Percentiles rank a stretch among this genome's conserved stretches.
These are phyloP conservation scores for Tetragonisca angustula DNA, from an alignment of 2,888 invertebrate species.

Conservation along the genomic window DNA sequence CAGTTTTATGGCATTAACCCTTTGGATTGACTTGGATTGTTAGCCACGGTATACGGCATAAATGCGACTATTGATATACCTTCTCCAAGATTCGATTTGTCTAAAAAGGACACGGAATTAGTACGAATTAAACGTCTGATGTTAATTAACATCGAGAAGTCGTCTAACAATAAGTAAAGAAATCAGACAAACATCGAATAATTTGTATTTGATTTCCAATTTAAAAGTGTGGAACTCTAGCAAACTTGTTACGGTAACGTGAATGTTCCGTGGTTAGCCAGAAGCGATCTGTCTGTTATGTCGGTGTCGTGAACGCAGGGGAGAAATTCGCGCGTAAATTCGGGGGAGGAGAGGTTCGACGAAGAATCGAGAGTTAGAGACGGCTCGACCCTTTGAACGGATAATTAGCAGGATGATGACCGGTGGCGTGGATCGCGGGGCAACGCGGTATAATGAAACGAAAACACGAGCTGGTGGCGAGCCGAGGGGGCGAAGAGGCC, in stretches of 20 bases:
- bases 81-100: no score
- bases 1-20: background rate
- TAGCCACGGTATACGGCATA: no score
- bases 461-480: slow-evolving; percentile 71
- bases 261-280: background rate
- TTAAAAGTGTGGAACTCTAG: no score
- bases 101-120: no score
- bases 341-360: background rate
- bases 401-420: slow-evolving; percentile 77
- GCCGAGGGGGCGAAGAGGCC: slow-evolving; percentile 51
- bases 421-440: slow-evolving; percentile 36
- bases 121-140: no score
- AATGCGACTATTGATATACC: no score
- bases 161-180: no score
- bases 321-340: background rate
- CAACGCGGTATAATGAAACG: slow-evolving; percentile 78
- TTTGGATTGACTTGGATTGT: no score
- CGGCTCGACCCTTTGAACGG: slow-evolving; percentile 55
- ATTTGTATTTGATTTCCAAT: no score
- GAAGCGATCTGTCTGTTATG: no score
- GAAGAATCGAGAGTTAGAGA: background rate
- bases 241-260: background rate
- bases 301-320: background rate
- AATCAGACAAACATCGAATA: no score
- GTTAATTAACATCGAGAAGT: no score